Evolutionary conservation across 1,140 invertebrate genomes (phyloP).

Genomic region (Hypothenemus hampei): DNA sequence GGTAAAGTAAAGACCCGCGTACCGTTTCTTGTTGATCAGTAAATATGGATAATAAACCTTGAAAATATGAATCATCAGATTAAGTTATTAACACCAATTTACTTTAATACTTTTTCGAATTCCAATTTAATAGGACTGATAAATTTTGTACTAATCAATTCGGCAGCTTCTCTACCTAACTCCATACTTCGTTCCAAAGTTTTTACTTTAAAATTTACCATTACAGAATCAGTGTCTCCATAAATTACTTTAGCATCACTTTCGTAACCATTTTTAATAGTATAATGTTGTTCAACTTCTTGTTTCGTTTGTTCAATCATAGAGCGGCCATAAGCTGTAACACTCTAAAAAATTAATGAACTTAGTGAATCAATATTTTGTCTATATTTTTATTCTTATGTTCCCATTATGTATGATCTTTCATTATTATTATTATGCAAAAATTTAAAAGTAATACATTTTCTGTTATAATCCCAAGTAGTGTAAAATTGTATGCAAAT

Average conservation of each 20-base stretch:
- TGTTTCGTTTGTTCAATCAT: constrained; percentile 99
- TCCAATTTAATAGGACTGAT: constrained; percentile 96
- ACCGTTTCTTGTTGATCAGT: constrained; percentile 98
- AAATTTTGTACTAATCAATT: constrained; percentile 87
- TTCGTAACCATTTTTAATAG: constrained; percentile 81
- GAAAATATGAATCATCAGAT: constrained; percentile 27
- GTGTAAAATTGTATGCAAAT: too few species aligned
- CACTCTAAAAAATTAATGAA: constrained; percentile 78
- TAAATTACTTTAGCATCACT: constrained; percentile 93
- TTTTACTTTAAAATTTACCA: constrained; percentile 97
- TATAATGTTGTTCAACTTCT: constrained; percentile 85
- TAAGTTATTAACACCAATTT: neutral
- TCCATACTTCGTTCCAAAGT: constrained; percentile 93
- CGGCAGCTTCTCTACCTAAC: constrained; percentile 90
- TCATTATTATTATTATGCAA: too few species aligned
- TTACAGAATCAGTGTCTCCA: constrained; percentile 99
- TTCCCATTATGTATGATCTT: too few species aligned
- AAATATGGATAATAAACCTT: constrained; percentile 98
- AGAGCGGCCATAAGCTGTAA: constrained; percentile 93
- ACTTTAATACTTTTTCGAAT: constrained; percentile 85
- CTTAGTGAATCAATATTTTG: too few species aligned
- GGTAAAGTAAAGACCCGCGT: constrained; percentile 93
- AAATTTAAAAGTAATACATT: too few species aligned
- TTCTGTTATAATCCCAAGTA: too few species aligned
- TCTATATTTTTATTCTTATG: too few species aligned